A percentile compares a stretch with the other conserved stretches of the same genome.
Evolutionary conservation across 2,888 invertebrate species (phyloP).

Genomic region (Neoaliturus tenellus): DNA sequence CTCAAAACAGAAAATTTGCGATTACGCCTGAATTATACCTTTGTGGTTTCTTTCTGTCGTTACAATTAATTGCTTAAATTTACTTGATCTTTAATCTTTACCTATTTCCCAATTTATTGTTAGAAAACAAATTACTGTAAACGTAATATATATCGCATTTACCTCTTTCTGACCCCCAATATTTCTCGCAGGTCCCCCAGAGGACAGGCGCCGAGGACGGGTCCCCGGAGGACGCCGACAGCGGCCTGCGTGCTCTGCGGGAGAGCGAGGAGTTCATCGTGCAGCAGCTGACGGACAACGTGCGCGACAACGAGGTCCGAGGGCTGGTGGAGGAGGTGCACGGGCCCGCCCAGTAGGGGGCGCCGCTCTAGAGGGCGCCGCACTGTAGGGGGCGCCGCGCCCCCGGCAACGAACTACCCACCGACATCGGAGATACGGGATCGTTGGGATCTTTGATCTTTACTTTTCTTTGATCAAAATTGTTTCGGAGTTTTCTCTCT

Average conservation of each 20-base stretch:
- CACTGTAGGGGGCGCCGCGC: neutral
- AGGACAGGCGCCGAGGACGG: neutral
- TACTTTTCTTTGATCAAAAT: neutral
- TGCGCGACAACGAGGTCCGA: constrained; percentile 34
- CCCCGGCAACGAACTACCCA: neutral
- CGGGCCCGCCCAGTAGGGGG: neutral
- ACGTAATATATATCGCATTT: too few relatives aligned
- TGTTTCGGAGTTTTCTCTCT: neutral
- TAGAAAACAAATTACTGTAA: too few relatives aligned
- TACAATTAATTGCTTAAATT: too few relatives aligned
- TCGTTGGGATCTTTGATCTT: neutral
- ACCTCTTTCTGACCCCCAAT: too few relatives aligned
- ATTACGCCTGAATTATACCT: too few relatives aligned
- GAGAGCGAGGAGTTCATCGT: constrained; percentile 49
- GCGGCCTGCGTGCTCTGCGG: constrained; percentile 14
- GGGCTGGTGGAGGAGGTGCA: constrained; percentile 10
- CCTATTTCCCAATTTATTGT: too few relatives aligned
- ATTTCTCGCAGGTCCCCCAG: neutral
- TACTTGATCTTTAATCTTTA: too few relatives aligned
- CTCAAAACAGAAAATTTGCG: too few relatives aligned
- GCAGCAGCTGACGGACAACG: constrained; percentile 47
- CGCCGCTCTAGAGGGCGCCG: neutral
- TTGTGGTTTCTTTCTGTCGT: too few relatives aligned
- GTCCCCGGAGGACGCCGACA: constrained; percentile 50
- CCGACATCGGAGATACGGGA: neutral